Conservation (phyloP, 2,113 vertebrate species). For the Chrysemys picta region DNA sequence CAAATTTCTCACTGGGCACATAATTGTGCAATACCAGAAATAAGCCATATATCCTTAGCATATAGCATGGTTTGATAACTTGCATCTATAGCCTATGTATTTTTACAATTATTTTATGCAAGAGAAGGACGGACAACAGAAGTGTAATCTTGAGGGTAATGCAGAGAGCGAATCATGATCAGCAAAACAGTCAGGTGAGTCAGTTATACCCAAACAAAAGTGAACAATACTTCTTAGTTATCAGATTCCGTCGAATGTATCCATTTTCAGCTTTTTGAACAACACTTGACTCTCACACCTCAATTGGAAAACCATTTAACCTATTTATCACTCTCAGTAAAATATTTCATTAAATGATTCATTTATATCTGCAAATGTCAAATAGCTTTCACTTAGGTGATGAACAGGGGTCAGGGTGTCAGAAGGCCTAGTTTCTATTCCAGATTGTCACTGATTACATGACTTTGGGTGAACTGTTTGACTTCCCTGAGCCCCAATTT, state of each 20-base stretch:
- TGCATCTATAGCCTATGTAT: too few relatives aligned
- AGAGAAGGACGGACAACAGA: not conserved
- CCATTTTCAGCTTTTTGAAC: not conserved
- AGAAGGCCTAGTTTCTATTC: not conserved
- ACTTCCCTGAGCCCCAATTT: not conserved
- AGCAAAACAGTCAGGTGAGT: not conserved
- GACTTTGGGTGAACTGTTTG: not conserved
- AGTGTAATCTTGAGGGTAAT: not conserved
- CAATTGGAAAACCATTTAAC: not conserved
- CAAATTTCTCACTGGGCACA: not conserved
- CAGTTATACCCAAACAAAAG: not conserved
- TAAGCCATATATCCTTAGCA: not conserved
- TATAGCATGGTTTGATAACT: not conserved
- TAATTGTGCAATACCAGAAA: not conserved
- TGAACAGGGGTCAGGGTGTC: not conserved
- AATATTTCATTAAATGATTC: not conserved
- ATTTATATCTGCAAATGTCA: not conserved
- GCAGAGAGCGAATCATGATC: not conserved
- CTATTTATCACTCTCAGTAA: not conserved
- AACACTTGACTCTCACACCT: not conserved
- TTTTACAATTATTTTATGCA: not conserved
- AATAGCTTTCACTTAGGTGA: not conserved
- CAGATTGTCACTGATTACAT: not conserved
- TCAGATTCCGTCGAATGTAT: not conserved
- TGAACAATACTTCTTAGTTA: not conserved